Evolutionary conservation across 1,140 invertebrate species (phyloP).

Genomic region (Dreissena polymorpha): DNA sequence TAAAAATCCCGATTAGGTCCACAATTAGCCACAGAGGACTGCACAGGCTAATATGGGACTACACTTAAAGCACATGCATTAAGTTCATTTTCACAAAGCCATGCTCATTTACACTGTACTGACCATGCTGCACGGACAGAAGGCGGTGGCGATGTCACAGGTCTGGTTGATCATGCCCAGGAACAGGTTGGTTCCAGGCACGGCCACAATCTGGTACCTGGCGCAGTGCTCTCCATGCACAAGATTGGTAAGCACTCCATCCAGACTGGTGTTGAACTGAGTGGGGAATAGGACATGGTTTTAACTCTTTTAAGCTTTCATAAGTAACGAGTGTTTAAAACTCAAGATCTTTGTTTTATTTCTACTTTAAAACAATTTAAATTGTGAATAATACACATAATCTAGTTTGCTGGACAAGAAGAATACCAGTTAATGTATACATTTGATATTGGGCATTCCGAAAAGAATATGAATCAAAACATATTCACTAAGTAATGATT

Average conservation of each 20-base stretch:
- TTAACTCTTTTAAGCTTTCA: not conserved
- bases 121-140: slow-evolving; percentile 95
- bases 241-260: slow-evolving; percentile 87
- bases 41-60: too few species aligned
- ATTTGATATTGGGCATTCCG: too few species aligned
- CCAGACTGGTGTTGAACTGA: slow-evolving; percentile 90
- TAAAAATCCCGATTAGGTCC: too few species aligned
- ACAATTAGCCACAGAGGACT: too few species aligned
- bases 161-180: slow-evolving; percentile 93
- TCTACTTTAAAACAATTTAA: not conserved
- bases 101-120: slow-evolving; percentile 58
- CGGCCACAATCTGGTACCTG: slow-evolving; percentile 90
- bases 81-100: too few species aligned
- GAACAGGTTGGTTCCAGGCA: slow-evolving; percentile 93
- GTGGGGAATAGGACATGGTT: not conserved
- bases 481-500: too few species aligned
- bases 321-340: not conserved
- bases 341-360: not conserved
- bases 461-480: too few species aligned
- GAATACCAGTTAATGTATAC: too few species aligned
- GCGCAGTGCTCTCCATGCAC: slow-evolving; percentile 94
- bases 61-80: too few species aligned
- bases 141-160: slow-evolving; percentile 89
- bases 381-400: not conserved
- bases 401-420: too few species aligned